Base-by-base conservation (phyloP, 1,140 invertebrate species). In the Odontomachus brunneus region DNA sequence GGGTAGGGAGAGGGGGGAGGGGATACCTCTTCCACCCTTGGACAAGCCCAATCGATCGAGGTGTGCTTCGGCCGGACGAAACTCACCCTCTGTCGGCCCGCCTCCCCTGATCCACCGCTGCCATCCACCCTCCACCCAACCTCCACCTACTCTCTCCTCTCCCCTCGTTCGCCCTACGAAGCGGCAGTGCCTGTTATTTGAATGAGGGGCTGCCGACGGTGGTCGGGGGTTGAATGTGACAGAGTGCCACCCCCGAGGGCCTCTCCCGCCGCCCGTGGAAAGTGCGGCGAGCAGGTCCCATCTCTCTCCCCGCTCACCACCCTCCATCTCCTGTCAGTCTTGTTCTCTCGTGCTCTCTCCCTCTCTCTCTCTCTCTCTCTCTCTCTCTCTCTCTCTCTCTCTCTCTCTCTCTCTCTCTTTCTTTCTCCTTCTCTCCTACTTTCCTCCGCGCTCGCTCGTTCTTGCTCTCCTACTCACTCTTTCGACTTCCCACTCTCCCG, bases 31-130 rank as follows among this genome's bases (percentile, higher is more conserved):
- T 92, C 92, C 91, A 90, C 91, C 92, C 92, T 93, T 93, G 92
- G 93, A 94, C 93, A 94, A 94, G 92, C 93, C 93, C 93, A 94
- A 94, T 94, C 93, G 93, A 94, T 94, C 93, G 93, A 94, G 93
- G 93, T 94, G 90, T 93, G 92, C 92, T 92, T 93, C 91, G 89
- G 90, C 93, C 93, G 93, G 93, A 94, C 93, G 93, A 94, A 94
- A 94, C 93, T 94, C 92, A 92, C 92, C 93, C 92, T 89, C 89
- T 89, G 90, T 84, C 92, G 87, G 83, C 83, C 85, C 82, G 78
- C 82, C 75, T 76, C 69, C 75, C 85, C 80, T 86, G 67, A 62
- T 83, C 76, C 74, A 62, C 66, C 88, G 78, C 53, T 83, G 67
- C 84, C 76, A 84, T 84, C 88, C 60, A 82, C 88, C 82, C 82